Evolutionary conservation across 2,888 invertebrate species (phyloP), one percentile per base, ranked within the genome.

Genomic region (Crocallis elinguaria): DNA sequence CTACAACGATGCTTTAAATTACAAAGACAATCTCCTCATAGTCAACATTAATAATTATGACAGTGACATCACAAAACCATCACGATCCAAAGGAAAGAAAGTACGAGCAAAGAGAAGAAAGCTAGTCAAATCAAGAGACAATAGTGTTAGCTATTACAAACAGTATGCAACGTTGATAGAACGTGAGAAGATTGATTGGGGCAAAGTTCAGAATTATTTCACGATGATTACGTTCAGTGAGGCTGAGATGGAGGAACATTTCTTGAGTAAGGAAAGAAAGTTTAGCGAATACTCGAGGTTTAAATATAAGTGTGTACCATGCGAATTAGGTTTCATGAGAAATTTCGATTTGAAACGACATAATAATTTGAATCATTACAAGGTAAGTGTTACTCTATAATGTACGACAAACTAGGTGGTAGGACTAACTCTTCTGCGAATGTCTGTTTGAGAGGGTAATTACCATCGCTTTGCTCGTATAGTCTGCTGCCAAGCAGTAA

Each of bases 201-300:
- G 64, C 0, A 54, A 58, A 14, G 25, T 61, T 1, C 39, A 53
- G 4, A 41, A 49, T 19, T 55, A 56, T 17, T 57, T 56, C n/a
- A 43, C 53, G 2, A 58, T 46, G 36, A 46, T 50, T 4, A 46
- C 43, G 4, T 38, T 67, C 1, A 52, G 43, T 30, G 67, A 65
- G 16, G 19, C 17, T 0, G 62, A 66, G 5, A 54, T 63, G 37
- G 65, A 66, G 12, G 35, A 44, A 4, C 42, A 41, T 12, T 66
- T 67, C 42, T 21, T 63, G 11, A 60, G 50, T 9, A 65, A 57
- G 23, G 67, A 66, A 8, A 57, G 65, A 8, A 60, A 57, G 12
- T 59, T 57, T 13, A 50, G 49, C 9, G 44, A 52, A 12, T 62
- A 42, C 30, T 39, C 33, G 1, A 45, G 49, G 17, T 54, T 60